Conservation (phyloP, 2,888 invertebrate species). For the Drosophila subsilvestris region DNA sequence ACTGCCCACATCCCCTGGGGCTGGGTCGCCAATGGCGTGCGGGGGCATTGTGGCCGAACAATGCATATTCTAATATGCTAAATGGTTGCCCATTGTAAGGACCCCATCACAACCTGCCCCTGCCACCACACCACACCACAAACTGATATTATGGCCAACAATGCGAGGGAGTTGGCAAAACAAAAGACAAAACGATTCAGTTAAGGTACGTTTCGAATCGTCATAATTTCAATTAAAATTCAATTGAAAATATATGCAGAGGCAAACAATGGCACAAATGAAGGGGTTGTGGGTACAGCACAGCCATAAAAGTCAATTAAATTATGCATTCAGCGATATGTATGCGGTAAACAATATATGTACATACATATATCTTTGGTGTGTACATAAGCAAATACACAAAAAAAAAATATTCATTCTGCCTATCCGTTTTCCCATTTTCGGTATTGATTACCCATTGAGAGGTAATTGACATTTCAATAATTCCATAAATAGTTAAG, state of each 20-base stretch:
- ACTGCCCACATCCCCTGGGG: slow-evolving; percentile 11
- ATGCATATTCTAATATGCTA: slow-evolving; percentile 57
- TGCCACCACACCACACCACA: slow-evolving; percentile 13
- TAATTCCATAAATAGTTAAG: slow-evolving; percentile 50
- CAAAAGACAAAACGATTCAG: slow-evolving; percentile 50
- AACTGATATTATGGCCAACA: slow-evolving; percentile 47
- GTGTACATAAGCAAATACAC: not conserved
- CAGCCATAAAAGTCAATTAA: slow-evolving; percentile 45
- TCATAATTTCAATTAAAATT: slow-evolving; percentile 76
- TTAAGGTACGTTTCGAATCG: slow-evolving; percentile 27
- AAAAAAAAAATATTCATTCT: not conserved
- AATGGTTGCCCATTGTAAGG: slow-evolving; percentile 55
- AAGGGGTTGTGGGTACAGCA: slow-evolving; percentile 31
- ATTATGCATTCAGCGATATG: slow-evolving; percentile 45
- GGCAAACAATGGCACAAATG: slow-evolving; percentile 63
- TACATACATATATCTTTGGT: not conserved
- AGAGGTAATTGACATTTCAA: slow-evolving; percentile 55
- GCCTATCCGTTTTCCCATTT: not conserved
- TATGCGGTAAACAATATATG: slow-evolving; percentile 14
- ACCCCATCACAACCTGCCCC: slow-evolving; percentile 8
- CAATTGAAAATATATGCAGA: slow-evolving; percentile 74
- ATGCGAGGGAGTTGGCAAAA: slow-evolving; percentile 34
- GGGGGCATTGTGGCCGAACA: slow-evolving; percentile 46
- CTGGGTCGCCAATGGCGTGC: slow-evolving; percentile 16
- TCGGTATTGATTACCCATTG: slow-evolving; percentile 44